Evolutionary conservation across 2,888 invertebrate species (phyloP).

Genomic region (Tillus elongatus): DNA sequence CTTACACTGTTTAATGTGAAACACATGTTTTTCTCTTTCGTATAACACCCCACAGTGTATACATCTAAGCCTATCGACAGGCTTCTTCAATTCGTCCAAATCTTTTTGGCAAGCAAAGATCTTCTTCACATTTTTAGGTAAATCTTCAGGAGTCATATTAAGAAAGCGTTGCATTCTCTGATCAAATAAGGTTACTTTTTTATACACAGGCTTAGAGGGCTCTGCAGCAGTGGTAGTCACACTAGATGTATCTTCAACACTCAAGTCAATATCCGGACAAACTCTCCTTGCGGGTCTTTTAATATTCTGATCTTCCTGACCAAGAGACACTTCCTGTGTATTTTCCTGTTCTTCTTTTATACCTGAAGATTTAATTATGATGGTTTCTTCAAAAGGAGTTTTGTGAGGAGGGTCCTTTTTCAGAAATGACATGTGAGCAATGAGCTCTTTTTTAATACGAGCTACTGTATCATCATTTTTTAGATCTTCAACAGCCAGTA

Average conservation of each 20-base stretch:
- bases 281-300: too few species aligned
- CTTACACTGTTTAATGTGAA: slow-evolving; percentile 29
- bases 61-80: slow-evolving; percentile 35
- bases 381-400: too few species aligned
- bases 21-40: slow-evolving; percentile 25
- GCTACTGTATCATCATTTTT: slow-evolving; percentile 26
- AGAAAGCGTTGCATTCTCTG: slow-evolving; percentile 33
- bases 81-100: slow-evolving; percentile 25
- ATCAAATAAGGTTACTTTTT: too few species aligned
- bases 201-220: too few species aligned
- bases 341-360: too few species aligned
- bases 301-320: too few species aligned
- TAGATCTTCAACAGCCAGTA: slow-evolving; percentile 28
- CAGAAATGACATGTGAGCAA: slow-evolving; percentile 18
- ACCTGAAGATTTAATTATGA: too few species aligned
- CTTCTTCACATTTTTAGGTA: slow-evolving; percentile 22
- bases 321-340: too few species aligned
- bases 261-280: too few species aligned
- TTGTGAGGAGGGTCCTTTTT: slow-evolving; percentile 12
- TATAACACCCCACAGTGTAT: slow-evolving; percentile 30
- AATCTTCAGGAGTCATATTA: slow-evolving; percentile 29
- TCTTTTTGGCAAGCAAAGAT: slow-evolving; percentile 26
- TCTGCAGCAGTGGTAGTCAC: too few species aligned
- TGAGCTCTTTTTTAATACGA: slow-evolving; percentile 26
- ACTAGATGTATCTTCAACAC: too few species aligned